Conservation (phyloP, 2,888 invertebrate genomes). For the Drymonia ruficornis region DNA sequence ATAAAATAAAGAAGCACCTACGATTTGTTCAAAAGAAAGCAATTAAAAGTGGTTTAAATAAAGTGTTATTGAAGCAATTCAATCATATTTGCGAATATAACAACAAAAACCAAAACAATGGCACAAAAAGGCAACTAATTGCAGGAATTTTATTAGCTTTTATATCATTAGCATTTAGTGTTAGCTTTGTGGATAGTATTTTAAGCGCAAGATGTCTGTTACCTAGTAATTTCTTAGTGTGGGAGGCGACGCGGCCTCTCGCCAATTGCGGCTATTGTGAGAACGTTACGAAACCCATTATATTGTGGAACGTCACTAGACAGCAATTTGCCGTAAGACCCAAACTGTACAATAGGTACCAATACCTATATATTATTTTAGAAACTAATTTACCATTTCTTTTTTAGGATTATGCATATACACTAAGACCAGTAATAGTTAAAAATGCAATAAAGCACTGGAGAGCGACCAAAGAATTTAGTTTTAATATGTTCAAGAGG, state of each 20-base stretch:
- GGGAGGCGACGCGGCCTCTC: slow-evolving; percentile 94
- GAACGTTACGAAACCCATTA: slow-evolving; percentile 87
- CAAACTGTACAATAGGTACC: neutral
- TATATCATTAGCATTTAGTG: slow-evolving; percentile 51
- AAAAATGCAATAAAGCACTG: slow-evolving; percentile 90
- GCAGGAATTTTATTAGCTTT: slow-evolving; percentile 45
- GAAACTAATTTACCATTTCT: neutral
- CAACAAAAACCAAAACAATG: slow-evolving; percentile 41
- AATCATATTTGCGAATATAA: slow-evolving; percentile 55
- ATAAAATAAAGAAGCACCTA: slow-evolving; percentile 35
- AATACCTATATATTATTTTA: neutral
- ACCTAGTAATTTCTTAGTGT: slow-evolving; percentile 93
- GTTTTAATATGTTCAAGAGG: slow-evolving; percentile 87
- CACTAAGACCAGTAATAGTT: slow-evolving; percentile 91
- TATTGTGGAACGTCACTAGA: slow-evolving; percentile 88
- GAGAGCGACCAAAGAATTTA: slow-evolving; percentile 89
- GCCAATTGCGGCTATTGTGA: slow-evolving; percentile 92
- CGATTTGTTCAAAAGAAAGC: slow-evolving; percentile 58
- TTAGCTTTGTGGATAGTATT: slow-evolving; percentile 58
- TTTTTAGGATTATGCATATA: slow-evolving; percentile 88
- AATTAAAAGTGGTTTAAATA: slow-evolving; percentile 54
- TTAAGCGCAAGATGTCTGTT: slow-evolving; percentile 89
- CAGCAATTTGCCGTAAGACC: slow-evolving; percentile 86
- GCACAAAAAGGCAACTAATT: slow-evolving; percentile 49
- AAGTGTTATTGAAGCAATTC: slow-evolving; percentile 50